Evolutionary conservation across 2,888 invertebrate species (phyloP).

Genomic region (Leptopterna dolabrata): DNA sequence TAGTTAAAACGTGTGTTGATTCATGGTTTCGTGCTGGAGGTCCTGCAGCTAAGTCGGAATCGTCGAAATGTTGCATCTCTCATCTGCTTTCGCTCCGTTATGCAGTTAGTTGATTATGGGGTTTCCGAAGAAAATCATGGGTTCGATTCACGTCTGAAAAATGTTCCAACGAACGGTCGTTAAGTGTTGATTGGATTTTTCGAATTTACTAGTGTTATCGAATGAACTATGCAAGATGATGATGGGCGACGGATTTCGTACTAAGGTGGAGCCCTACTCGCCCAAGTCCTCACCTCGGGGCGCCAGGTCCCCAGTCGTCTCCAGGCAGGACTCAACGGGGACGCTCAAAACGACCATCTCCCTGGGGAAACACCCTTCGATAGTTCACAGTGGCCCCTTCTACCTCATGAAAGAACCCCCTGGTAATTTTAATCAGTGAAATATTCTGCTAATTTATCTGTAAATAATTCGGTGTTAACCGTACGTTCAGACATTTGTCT

Average conservation of each 20-base stretch:
- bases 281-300: constrained; percentile 95
- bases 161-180: neutral
- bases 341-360: constrained; percentile 98
- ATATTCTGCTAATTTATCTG: neutral
- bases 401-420: constrained; percentile 98
- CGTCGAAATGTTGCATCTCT: neutral
- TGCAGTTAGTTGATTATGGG: neutral
- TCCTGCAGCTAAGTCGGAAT: neutral
- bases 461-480: too few species aligned
- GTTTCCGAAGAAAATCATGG: neutral
- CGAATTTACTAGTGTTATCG: neutral
- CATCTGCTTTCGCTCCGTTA: neutral
- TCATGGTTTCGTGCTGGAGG: neutral
- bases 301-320: constrained; percentile 93
- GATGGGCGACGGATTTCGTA: constrained; percentile 91
- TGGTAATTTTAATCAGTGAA: constrained; percentile 75
- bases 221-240: constrained; percentile 68
- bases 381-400: constrained; percentile 97
- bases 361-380: constrained; percentile 95
- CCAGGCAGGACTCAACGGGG: constrained; percentile 95
- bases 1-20: neutral
- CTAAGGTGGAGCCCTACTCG: constrained; percentile 91
- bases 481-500: too few species aligned
- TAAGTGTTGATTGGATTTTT: neutral
- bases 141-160: neutral